Evolutionary conservation across 2,888 invertebrate species (phyloP), one percentile per base, ranked within the genome.

Genomic region (Platycheirus rosarum): DNA sequence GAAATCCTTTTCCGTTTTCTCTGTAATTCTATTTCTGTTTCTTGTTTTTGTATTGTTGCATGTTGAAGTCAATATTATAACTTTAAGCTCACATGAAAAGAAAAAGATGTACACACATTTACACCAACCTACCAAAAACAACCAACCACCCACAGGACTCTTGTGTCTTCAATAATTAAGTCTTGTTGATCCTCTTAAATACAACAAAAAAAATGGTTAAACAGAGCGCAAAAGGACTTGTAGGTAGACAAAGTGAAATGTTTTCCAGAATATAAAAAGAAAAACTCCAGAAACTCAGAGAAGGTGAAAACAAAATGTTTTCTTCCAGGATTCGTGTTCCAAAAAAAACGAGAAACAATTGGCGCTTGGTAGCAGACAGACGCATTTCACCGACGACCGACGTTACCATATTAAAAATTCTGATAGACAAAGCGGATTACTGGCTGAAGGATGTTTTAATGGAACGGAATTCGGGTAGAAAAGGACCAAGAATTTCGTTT

Each of bases 341-440:
- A 23, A 23, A 23, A 23, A 40, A 40, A 40, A 40, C 2, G 4
- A 40, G 23, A 40, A 57, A 40, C 13, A 55, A 5, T 32, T 32
- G 29, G 29, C 8, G 1, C 8, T 8, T 5, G 29, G 8, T 2
- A 32, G 8, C 8, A 4, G 29, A 8, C 29, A 32, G 29, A 32
- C 16, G 37, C 26, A n/a, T 60, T 44, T 16, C 40, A 23, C 60
- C 49, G 9, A 49, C 35, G 29, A 23, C 60, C 49, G 9, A 49
- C 35, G 29, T 18, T 40, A 29, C 18, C 60, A 70, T 48, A 13
- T 40, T 18, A 49, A 57, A 42, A 48, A 65, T 57, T 55, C n/a
- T 74, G 57, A 74, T 40, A 66, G 57, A 74, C 74, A 74, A 74
- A 74, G 55, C 48, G 57, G 74, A 74, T 74, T 74, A 57, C 40